Base-by-base conservation (phyloP, 2,888 invertebrate species). In the Synanthedon andrenaeformis region DNA sequence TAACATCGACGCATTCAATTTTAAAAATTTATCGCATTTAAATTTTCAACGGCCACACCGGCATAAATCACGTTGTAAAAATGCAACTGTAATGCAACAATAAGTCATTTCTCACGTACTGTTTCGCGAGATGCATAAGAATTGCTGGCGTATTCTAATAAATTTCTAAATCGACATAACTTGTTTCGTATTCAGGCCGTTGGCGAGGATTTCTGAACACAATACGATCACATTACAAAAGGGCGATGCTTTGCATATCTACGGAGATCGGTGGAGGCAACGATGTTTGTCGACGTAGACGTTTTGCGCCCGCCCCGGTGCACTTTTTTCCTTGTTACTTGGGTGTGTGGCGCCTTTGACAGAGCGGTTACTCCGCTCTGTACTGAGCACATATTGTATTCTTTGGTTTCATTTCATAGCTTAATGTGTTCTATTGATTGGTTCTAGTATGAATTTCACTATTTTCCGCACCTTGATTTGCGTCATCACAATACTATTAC, bases 181-280 rank as follows among this genome's bases (percentile, higher is more conserved):
- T 75, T 72, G 82, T 83, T 83, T 76, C 70, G 80, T 79, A 84
- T 84, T 80, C 84, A 75, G 71, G 56, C 58, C 63, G 66, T 72
- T 70, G 65, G 62, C 64, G 64, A 65, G 71, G 70, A 75, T 75
- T 79, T 74, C 66, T 62, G 72, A 73, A 75, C 80, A 84, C 86
- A 86, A 88, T 86, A 80, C 80, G 82, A 87, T 87, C 83, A 78
- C 79, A 80, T 82, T 80, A 78, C 86, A 84, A 83, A 45, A 82
- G 79, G 73, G 73, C 70, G 65, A 61, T 65, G 77, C 72, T 83
- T 82, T 83, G 82, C 82, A 84, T 85, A 80, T 83, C 83, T 79
- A 70, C 67, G 64, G 69, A 70, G 72, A 74, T 77, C 76, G 72
- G 62, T 66, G 61, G 58, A 63, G 64, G 62, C 64, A 64, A 59